Evolutionary conservation across 2,888 invertebrate species (phyloP), one percentile per base, ranked within the genome.

Genomic region (Dendrolimus houi): DNA sequence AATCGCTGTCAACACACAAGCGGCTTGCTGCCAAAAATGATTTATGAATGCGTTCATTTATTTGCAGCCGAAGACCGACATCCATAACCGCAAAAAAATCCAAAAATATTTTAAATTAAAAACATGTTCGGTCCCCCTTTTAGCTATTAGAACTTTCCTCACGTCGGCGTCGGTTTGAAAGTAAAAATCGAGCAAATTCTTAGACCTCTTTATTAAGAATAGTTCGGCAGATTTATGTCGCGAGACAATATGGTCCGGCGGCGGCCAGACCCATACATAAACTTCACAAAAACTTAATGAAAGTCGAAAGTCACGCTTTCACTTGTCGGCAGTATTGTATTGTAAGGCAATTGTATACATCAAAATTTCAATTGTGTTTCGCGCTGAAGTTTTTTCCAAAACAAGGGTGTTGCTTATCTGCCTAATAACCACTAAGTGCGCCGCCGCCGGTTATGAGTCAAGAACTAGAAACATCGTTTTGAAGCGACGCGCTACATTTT

Each of bases 251-350:
- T 87, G 85, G 84, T 63, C 74, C 76, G 77, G 75, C 73, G 79
- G 74, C 70, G 71, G 72, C 71, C 72, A 74, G 71, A 74, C 69
- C 81, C 82, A 85, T 84, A 83, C 86, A 87, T 77, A 85, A 77
- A 77, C 79, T 81, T 78, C 71, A 88, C 87, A 89, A 89, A 89
- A 89, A 88, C 83, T 81, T 82, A 87, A 89, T 83, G 89, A 88
- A 88, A 88, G 88, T 88, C 81, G 89, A 90, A 88, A 90, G 89
- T 86, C 74, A 83, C 82, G 85, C 89, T 90, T 90, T 90, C 89
- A 89, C 89, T 89, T 77, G 86, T 79, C 78, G 77, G 73, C 81
- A 74, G 79, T 79, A 82, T 83, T 82, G 85, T 84, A 80, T 78
- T 78, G 78, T 75, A 75, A 69, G 73, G 78, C 82, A 79, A 83